Evolutionary conservation across 2,888 invertebrate genomes (phyloP), one percentile per base, ranked within the genome.

Genomic region (Torymus aiolomorphi): DNA sequence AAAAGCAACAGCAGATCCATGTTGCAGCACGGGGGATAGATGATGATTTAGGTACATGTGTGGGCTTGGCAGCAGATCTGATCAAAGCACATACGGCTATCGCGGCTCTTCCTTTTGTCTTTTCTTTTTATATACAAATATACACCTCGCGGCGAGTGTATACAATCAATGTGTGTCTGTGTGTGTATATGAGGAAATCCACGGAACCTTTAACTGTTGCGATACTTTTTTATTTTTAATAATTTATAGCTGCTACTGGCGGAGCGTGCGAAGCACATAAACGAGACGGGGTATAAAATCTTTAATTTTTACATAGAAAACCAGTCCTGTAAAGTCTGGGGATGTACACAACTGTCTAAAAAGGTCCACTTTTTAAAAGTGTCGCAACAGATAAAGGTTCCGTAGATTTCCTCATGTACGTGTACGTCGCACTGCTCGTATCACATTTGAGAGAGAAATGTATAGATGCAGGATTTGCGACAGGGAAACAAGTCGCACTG

Each of bases 51-150:
- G 69, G n/a, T 63, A 12, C 74, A 63, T 78, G 57, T 54, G 16
- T 73, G 42, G 72, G 75, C 61, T 77, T 80, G 82, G 83, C 78
- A 83, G 86, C 87, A 84, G 86, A 86, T 83, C 85, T 85, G 88
- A 88, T 87, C 88, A 87, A 88, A 86, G 84, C 86, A 79, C 73
- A 78, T 16, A 59, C 49, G 82, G 80, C 24, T 63, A 66, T 78
- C 51, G 52, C 59, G 71, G 42, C n/a, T 56, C 51, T 59, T 61
- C 49, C 20, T 72, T 57, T 71, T 61, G 56, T 59, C 52, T 75
- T 31, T 49, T 11, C 65, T 12, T 11, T 72, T 76, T 63, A 63
- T 77, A 18, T 67, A 72, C 54, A 70, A 70, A 69, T 54, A 59
- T 59, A 63, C 10, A 2, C 14, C 14, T 31, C 52, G 14, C 57